phyloP scores from a whole-genome alignment of 1,140 invertebrate species.

The Anthonomus grandis region DNA sequence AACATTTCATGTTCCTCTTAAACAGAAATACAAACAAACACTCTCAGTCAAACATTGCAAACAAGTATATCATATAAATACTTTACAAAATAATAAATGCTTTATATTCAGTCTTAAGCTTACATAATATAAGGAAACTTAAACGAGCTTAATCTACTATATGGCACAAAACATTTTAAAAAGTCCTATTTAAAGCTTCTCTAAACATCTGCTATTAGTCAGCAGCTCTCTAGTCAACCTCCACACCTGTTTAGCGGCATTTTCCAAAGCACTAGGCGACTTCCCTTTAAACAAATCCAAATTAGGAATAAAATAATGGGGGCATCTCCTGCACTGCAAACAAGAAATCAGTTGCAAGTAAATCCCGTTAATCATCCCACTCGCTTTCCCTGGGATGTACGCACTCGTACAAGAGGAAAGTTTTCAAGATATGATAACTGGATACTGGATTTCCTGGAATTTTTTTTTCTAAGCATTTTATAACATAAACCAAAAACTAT shows the following conservation, averaged over 20 bases:
- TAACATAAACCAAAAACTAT: too few relatives aligned
- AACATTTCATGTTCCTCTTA: too few relatives aligned
- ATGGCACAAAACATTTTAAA: too few relatives aligned
- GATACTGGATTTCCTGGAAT: constrained; percentile 83
- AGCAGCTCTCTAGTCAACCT: constrained; percentile 82
- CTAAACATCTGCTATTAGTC: constrained; percentile 82
- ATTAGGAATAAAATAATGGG: constrained; percentile 87
- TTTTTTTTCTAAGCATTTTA: constrained; percentile 83
- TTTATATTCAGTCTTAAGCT: too few relatives aligned
- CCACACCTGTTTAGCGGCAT: constrained; percentile 90
- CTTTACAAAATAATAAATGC: too few relatives aligned
- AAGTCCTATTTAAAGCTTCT: constrained; percentile 76
- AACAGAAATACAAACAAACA: too few relatives aligned
- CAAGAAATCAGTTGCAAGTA: constrained; percentile 93
- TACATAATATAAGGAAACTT: too few relatives aligned
- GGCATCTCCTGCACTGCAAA: constrained; percentile 88
- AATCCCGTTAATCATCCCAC: constrained; percentile 97
- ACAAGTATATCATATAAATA: too few relatives aligned
- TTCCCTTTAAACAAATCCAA: constrained; percentile 88
- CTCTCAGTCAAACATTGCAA: too few relatives aligned
- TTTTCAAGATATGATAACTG: constrained; percentile 81
- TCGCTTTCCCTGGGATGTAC: constrained; percentile 88
- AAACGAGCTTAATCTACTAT: too few relatives aligned
- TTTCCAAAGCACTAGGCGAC: constrained; percentile 79
- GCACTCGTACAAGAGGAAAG: constrained; percentile 87